These are phyloP conservation scores for Atlantisia rogersi DNA, from an alignment of 2,113 vertebrate species.

Conservation along the genomic window DNA sequence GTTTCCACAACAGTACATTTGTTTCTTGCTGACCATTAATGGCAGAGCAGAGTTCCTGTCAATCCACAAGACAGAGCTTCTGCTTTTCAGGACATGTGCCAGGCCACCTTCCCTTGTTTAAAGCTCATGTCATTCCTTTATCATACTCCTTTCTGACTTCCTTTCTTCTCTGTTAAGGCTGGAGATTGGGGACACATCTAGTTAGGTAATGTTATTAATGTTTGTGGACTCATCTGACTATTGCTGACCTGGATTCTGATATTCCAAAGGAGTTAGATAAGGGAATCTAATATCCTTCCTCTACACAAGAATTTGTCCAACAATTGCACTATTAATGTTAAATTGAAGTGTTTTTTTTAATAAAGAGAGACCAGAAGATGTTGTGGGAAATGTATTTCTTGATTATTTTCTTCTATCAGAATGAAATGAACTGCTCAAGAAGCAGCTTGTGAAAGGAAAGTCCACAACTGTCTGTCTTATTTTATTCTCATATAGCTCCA, in stretches of 20 bases:
- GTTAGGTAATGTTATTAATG: background rate
- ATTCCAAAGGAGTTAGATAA: background rate
- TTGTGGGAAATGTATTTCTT: background rate
- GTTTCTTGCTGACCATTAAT: fast-evolving
- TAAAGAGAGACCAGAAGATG: background rate
- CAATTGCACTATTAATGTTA: background rate
- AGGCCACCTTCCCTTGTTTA: background rate
- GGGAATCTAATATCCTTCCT: background rate
- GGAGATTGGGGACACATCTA: background rate
- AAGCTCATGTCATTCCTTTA: background rate
- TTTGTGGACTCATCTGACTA: background rate
- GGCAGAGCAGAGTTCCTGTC: background rate
- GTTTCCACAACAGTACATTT: background rate
- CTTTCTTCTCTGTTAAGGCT: background rate
- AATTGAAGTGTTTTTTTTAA: background rate
- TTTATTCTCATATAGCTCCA: background rate
- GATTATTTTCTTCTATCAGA: background rate
- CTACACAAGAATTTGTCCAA: background rate
- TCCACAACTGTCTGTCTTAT: background rate
- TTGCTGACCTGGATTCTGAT: background rate
- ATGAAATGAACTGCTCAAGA: background rate
- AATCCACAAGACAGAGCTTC: background rate
- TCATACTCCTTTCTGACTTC: background rate
- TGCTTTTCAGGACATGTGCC: background rate
- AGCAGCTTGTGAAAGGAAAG: background rate